Evolutionary conservation across 2,888 invertebrate species (phyloP).

Genomic region (Catocala nupta): DNA sequence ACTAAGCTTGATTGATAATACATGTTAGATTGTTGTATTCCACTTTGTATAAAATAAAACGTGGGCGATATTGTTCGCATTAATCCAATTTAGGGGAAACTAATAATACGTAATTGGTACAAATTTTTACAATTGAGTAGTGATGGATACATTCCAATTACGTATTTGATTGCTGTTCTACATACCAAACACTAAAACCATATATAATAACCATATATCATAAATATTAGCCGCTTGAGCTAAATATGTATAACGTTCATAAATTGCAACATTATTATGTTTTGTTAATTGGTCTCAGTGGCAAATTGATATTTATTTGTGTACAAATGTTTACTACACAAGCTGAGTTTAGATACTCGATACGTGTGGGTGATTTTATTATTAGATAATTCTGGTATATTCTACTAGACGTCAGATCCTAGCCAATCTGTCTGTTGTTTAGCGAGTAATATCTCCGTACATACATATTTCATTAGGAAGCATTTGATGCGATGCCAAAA

Average conservation of each 20-base stretch:
- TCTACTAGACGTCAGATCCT: constrained; percentile 25
- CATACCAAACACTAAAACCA: neutral
- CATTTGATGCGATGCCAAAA: constrained; percentile 45
- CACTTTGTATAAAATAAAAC: constrained; percentile 1
- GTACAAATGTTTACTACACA: constrained; percentile 14
- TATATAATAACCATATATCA: no score
- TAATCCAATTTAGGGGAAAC: neutral
- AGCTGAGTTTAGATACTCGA: constrained; percentile 7
- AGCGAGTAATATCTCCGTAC: constrained; percentile 14
- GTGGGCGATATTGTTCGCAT: constrained; percentile 2
- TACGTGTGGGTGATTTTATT: constrained; percentile 16
- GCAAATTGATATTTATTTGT: constrained; percentile 16
- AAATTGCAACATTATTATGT: no score
- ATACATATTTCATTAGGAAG: constrained; percentile 27
- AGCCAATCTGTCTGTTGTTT: constrained; percentile 37
- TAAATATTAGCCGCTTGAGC: neutral
- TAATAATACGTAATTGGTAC: neutral
- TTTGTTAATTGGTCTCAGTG: no score
- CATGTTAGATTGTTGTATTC: constrained; percentile 8
- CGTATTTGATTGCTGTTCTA: neutral
- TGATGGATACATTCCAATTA: neutral
- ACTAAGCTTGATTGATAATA: constrained; percentile 31
- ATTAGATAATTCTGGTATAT: constrained; percentile 33
- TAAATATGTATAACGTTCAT: no score
- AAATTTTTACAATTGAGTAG: neutral